Evolutionary conservation across 2,797 vertebrate genomes (phyloP).

Genomic region (Sebastes umbrosus): DNA sequence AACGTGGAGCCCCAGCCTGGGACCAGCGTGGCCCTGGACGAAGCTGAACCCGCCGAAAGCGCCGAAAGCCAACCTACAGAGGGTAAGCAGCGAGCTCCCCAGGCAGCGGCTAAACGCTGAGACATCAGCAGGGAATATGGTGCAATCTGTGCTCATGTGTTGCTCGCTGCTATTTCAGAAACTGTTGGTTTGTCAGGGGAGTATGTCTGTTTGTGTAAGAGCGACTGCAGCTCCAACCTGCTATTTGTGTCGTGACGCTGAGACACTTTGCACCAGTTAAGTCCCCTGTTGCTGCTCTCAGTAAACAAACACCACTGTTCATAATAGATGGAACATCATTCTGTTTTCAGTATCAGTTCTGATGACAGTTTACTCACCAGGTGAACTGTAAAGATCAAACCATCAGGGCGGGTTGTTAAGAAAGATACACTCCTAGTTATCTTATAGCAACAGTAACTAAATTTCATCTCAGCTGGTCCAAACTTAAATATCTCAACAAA

Average conservation of each 20-base stretch:
- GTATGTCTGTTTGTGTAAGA: slow-evolving; percentile 49
- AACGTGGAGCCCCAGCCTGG: slow-evolving; percentile 71
- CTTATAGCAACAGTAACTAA: no score
- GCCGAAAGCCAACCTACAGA: slow-evolving; percentile 43
- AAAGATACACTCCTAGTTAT: not conserved
- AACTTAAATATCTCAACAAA: not conserved
- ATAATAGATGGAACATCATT: not conserved
- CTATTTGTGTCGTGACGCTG: slow-evolving; percentile 37
- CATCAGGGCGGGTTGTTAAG: not conserved
- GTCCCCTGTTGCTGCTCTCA: not conserved
- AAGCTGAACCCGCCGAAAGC: slow-evolving; percentile 40
- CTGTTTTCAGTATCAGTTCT: not conserved
- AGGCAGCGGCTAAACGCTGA: not conserved
- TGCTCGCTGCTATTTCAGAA: slow-evolving; percentile 57
- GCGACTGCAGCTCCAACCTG: slow-evolving; percentile 1
- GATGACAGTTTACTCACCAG: not conserved
- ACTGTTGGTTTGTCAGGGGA: slow-evolving; percentile 21
- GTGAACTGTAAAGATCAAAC: not conserved
- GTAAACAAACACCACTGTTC: not conserved
- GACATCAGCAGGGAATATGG: slow-evolving; percentile 42
- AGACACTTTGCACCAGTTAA: slow-evolving; percentile 7
- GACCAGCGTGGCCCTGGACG: slow-evolving; percentile 58
- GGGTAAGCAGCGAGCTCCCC: slow-evolving; percentile 51
- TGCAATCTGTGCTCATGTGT: slow-evolving; percentile 44
- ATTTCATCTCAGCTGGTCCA: not conserved